Evolutionary conservation across 2,888 invertebrate genomes (phyloP).

Genomic region (Argyresthia albistria): DNA sequence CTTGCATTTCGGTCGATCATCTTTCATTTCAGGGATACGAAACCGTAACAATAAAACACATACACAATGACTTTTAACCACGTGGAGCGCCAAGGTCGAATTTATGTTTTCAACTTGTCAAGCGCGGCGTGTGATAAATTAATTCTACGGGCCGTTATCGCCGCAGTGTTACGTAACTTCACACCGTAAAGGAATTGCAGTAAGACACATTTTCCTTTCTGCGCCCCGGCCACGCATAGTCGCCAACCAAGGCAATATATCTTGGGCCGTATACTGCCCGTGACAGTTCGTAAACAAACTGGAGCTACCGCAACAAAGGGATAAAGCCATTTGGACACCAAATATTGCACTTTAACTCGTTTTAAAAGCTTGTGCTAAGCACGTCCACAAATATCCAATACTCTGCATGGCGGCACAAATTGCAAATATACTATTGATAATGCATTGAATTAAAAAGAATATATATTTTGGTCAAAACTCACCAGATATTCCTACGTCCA

Average conservation of each 20-base stretch:
- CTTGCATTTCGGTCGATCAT: not conserved
- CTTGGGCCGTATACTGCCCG: slow-evolving; percentile 72
- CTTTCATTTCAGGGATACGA: not conserved
- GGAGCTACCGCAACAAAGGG: slow-evolving; percentile 68
- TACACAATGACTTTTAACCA: slow-evolving; percentile 54
- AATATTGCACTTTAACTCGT: slow-evolving; percentile 16
- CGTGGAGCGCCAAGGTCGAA: slow-evolving; percentile 72
- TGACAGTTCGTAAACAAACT: slow-evolving; percentile 75
- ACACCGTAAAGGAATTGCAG: slow-evolving; percentile 12
- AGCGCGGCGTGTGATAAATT: slow-evolving; percentile 73
- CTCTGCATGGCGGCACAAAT: slow-evolving; percentile 17
- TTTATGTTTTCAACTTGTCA: slow-evolving; percentile 74
- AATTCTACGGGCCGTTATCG: slow-evolving; percentile 71
- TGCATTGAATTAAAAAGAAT: slow-evolving; percentile 8
- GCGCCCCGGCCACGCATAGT: slow-evolving; percentile 58
- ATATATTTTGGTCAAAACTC: slow-evolving; percentile 21
- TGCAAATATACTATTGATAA: slow-evolving; percentile 14
- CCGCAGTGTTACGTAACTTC: slow-evolving; percentile 17
- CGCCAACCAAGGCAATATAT: slow-evolving; percentile 73
- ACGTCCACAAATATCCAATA: slow-evolving; percentile 17
- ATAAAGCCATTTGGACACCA: slow-evolving; percentile 24
- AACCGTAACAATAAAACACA: slow-evolving; percentile 25
- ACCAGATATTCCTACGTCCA: slow-evolving; percentile 52
- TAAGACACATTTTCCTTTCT: slow-evolving; percentile 33
- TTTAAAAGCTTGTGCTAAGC: not conserved